phyloP scores from a whole-genome alignment of 2,797 vertebrate genomes.

The Myripristis murdjan region DNA sequence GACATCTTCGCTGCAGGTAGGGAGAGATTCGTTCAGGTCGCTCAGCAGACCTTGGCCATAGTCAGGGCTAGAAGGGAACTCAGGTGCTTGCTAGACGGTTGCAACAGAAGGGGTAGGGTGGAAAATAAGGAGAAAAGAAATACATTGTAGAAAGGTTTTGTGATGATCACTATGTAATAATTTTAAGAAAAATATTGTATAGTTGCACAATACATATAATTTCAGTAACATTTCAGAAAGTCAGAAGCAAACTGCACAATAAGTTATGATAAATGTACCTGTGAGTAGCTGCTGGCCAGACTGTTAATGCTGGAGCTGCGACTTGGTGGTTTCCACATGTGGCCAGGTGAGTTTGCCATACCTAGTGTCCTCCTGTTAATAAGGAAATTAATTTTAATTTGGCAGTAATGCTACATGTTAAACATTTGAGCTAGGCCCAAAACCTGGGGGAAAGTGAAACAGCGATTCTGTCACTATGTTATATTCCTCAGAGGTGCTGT shows the following conservation, averaged over 20 bases:
- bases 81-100: conserved; percentile 84
- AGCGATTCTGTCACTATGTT: background rate
- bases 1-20: conserved; percentile 73
- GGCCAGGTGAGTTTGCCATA: conserved; percentile 87
- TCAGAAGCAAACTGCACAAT: background rate
- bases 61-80: conserved; percentile 90
- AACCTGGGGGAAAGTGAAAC: background rate
- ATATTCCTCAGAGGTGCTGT: background rate
- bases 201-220: background rate
- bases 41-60: conserved; percentile 84
- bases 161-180: conserved; percentile 5
- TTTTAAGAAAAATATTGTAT: background rate
- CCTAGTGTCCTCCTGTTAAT: conserved; percentile 90
- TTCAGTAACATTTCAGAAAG: too few species aligned
- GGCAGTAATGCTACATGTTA: background rate
- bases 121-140: conserved; percentile 13
- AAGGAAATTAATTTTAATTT: conserved; percentile 13
- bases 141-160: background rate
- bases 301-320: conserved; percentile 97
- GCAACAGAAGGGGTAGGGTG: background rate
- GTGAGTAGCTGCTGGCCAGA: conserved; percentile 93
- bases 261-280: conserved; percentile 81
- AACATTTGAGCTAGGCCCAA: background rate
- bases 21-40: conserved; percentile 81
- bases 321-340: conserved; percentile 94